Evolutionary conservation across 2,113 vertebrate genomes (phyloP).

Genomic region (Polypterus bichir): DNA sequence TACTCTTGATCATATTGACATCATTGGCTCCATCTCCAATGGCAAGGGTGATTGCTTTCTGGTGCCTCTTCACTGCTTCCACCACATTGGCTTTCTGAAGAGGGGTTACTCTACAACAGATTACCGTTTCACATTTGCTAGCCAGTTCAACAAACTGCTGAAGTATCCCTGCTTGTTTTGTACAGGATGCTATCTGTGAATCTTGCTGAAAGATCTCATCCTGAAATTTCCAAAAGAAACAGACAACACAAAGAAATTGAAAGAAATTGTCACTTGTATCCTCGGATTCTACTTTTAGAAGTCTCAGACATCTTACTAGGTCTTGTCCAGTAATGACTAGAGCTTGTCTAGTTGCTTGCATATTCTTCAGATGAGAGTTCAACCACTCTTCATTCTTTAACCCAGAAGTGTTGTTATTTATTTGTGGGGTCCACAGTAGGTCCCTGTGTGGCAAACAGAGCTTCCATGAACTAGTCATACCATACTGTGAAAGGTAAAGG

Average conservation of each 20-base stretch:
- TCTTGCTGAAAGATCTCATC: too few species aligned
- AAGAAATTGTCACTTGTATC: too few species aligned
- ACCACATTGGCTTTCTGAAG: constrained; percentile 77
- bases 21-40: constrained; percentile 89
- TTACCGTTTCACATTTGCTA: constrained; percentile 64
- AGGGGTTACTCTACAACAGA: constrained; percentile 85
- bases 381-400: constrained; percentile 14
- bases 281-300: too few species aligned
- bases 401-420: constrained; percentile 27
- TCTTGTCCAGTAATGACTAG: constrained; percentile 69
- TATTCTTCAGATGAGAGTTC: constrained; percentile 21
- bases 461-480: not conserved
- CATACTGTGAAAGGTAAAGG: constrained; percentile 20
- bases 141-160: constrained; percentile 67
- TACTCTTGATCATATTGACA: constrained; percentile 94
- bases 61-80: constrained; percentile 67
- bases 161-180: constrained; percentile 22
- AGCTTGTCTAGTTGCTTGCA: constrained; percentile 29
- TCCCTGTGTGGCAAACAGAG: constrained; percentile 37
- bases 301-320: constrained; percentile 51
- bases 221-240: too few species aligned
- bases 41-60: constrained; percentile 58
- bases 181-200: too few species aligned
- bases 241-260: too few species aligned
- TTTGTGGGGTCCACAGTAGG: constrained; percentile 54